Percentiles rank a stretch among this genome's conserved stretches.
These are phyloP conservation scores for Willisornis vidua DNA, from an alignment of 2,113 vertebrate species.

Conservation along the genomic window DNA sequence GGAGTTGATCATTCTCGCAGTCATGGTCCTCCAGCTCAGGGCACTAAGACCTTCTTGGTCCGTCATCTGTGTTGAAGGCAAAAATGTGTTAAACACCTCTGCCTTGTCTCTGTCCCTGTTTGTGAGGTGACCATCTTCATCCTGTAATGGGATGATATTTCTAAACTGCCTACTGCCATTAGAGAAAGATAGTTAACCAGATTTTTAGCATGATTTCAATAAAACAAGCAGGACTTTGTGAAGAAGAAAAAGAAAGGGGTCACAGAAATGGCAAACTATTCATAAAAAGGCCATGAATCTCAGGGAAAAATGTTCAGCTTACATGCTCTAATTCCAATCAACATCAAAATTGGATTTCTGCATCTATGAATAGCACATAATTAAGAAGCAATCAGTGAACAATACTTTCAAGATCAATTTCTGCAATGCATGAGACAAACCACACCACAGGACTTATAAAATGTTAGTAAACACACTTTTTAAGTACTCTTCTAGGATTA, in stretches of 20 bases:
- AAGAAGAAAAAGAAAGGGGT: not conserved
- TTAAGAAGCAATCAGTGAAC: not conserved
- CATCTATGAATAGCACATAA: not conserved
- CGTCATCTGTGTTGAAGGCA: not conserved
- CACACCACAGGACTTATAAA: not conserved
- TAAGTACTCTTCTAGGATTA: not conserved
- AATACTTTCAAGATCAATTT: not conserved
- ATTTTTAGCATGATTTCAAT: not conserved
- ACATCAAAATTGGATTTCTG: not conserved
- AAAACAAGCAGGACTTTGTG: not conserved
- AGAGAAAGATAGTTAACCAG: not conserved
- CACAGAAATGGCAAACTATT: not conserved
- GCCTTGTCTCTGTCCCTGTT: not conserved
- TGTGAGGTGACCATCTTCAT: not conserved
- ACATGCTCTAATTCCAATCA: not conserved
- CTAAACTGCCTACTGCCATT: not conserved
- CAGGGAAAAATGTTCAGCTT: not conserved
- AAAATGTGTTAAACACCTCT: not conserved
- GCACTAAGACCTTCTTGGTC: not conserved
- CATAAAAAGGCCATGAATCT: not conserved
- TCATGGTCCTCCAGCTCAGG: not conserved
- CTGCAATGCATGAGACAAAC: not conserved
- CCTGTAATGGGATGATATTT: not conserved
- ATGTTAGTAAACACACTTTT: not conserved
- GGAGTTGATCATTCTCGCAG: not conserved